These are phyloP conservation scores for Apoda limacodes DNA, from an alignment of 2,888 invertebrate genomes.

Conservation along the genomic window DNA sequence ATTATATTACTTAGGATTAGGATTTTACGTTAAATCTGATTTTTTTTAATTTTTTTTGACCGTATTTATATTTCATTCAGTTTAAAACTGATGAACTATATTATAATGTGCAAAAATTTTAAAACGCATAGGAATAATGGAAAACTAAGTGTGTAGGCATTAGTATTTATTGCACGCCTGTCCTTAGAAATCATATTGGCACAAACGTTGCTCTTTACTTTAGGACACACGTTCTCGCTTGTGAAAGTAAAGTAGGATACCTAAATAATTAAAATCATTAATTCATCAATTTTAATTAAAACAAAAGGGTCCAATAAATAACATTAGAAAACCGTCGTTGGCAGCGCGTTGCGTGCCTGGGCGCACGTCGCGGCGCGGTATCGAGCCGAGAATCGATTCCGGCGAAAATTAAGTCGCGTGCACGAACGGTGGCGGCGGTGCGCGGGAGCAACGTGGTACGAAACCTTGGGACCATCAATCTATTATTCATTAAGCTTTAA, in stretches of 20 bases:
- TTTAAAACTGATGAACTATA: too few species aligned
- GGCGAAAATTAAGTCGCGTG: conserved; percentile 48
- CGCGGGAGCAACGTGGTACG: conserved; percentile 18
- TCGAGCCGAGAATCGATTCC: conserved; percentile 24
- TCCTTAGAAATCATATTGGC: too few species aligned
- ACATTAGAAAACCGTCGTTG: conserved; percentile 21
- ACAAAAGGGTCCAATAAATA: conserved; percentile 8
- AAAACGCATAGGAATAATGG: too few species aligned
- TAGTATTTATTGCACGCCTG: too few species aligned
- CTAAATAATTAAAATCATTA: conserved; percentile 4
- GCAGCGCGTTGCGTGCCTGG: conserved; percentile 36
- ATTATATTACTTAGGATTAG: too few species aligned
- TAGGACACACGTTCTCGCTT: not conserved
- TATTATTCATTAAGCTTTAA: too few species aligned
- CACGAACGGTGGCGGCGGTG: conserved; percentile 28
- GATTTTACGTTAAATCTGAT: too few species aligned
- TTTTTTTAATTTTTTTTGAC: too few species aligned
- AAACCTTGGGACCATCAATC: conserved; percentile 32
- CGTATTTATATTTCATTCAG: too few species aligned
- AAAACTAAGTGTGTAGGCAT: too few species aligned
- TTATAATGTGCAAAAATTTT: too few species aligned
- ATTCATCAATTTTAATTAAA: conserved; percentile 2
- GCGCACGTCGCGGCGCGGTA: conserved; percentile 28
- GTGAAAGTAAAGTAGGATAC: not conserved
- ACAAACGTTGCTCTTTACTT: too few species aligned